These are phyloP conservation scores for Netelia melanura DNA, from an alignment of 2,888 invertebrate species.

Conservation along the genomic window DNA sequence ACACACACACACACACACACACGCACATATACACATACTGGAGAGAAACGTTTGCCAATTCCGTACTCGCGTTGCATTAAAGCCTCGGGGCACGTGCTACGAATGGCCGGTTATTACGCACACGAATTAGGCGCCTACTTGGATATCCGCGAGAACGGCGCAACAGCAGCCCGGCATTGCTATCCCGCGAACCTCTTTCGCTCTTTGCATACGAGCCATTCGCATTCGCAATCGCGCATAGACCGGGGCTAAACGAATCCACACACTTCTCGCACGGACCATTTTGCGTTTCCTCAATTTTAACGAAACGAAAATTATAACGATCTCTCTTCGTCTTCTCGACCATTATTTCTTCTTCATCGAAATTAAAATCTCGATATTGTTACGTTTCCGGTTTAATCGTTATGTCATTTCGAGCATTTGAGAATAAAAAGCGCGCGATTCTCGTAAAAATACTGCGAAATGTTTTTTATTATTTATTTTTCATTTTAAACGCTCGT, in stretches of 20 bases:
- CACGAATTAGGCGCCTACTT: slow-evolving; percentile 75
- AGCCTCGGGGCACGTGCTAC: slow-evolving; percentile 76
- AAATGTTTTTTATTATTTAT: slow-evolving; percentile 30
- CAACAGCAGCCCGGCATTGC: slow-evolving; percentile 38
- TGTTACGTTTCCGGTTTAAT: neutral
- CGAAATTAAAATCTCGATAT: neutral
- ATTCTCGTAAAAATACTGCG: slow-evolving; percentile 37
- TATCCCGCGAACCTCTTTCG: slow-evolving; percentile 30
- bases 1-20: slow-evolving; percentile 21
- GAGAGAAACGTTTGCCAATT: slow-evolving; percentile 69
- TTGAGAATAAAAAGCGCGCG: neutral
- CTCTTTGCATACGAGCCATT: slow-evolving; percentile 62
- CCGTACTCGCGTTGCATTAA: slow-evolving; percentile 70
- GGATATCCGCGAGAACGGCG: slow-evolving; percentile 50
- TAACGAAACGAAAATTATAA: neutral
- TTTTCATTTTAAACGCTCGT: neutral
- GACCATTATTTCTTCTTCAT: neutral
- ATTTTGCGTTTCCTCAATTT: neutral
- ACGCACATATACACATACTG: neutral
- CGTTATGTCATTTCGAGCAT: too few relatives aligned
- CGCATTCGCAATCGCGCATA: slow-evolving; percentile 39
- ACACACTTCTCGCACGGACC: neutral
- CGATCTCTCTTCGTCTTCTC: too few relatives aligned
- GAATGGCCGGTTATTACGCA: slow-evolving; percentile 78
- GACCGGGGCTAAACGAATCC: slow-evolving; percentile 25